A percentile compares a stretch with the other conserved stretches of the same genome.
Evolutionary conservation across 1,140 invertebrate genomes (phyloP).

Genomic region (Lamellibrachia luymesi): DNA sequence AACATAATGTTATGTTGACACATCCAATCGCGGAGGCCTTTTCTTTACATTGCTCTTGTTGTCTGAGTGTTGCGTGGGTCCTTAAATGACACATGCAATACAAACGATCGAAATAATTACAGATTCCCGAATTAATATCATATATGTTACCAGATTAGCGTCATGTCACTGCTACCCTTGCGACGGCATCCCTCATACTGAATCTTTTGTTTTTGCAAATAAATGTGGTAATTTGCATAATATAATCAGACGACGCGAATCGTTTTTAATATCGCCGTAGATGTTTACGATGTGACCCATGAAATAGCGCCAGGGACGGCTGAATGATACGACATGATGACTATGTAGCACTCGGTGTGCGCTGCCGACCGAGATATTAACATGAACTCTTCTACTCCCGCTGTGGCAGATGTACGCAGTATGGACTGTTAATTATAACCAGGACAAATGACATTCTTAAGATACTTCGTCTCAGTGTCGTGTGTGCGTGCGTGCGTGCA

Average conservation of each 20-base stretch:
- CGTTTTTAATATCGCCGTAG: not conserved
- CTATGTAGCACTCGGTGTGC: not conserved
- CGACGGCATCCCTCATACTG: too few relatives aligned
- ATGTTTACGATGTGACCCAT: not conserved
- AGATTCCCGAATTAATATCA: not conserved
- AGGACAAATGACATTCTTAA: not conserved
- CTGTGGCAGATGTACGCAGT: not conserved
- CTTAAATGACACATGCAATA: not conserved
- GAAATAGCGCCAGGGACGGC: not conserved
- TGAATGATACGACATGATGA: not conserved
- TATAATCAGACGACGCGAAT: not conserved
- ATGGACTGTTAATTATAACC: not conserved
- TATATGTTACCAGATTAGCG: not conserved
- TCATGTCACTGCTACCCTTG: not conserved
- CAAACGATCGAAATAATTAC: too few relatives aligned
- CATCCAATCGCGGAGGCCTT: too few relatives aligned
- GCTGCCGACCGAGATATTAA: not conserved
- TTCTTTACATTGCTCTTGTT: not conserved
- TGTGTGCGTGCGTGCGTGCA: not conserved
- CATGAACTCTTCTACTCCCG: not conserved
- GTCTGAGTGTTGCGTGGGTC: not conserved
- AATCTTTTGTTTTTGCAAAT: not conserved
- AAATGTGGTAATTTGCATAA: not conserved
- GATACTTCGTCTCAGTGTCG: not conserved
- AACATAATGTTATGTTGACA: too few relatives aligned